These are phyloP conservation scores for Emydura subglobosa DNA, from an alignment of 2,113 vertebrate genomes.

Conservation along the genomic window DNA sequence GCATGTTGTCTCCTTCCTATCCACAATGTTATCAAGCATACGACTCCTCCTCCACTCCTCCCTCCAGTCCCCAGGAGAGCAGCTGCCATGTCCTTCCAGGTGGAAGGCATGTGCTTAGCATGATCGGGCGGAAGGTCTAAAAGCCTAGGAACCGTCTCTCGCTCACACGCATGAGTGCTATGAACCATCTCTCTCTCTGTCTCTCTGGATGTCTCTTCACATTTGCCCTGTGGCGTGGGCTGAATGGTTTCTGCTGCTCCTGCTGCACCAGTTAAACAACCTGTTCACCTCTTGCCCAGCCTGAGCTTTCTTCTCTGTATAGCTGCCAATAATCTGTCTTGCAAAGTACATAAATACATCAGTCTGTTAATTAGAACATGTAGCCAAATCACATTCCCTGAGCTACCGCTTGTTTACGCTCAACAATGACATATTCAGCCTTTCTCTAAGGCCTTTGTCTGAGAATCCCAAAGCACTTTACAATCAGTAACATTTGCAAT, in stretches of 20 bases:
- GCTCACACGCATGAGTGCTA: background rate
- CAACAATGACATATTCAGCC: background rate
- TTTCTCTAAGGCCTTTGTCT: background rate
- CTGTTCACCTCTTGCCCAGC: constrained; percentile 13
- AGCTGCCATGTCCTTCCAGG: background rate
- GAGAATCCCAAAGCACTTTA: constrained; percentile 36
- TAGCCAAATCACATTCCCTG: constrained; percentile 7
- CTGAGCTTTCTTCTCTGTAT: background rate
- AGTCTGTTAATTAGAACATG: constrained; percentile 11
- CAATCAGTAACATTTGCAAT: background rate
- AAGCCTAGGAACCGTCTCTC: background rate
- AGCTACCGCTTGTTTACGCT: constrained; percentile 34
- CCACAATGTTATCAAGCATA: background rate
- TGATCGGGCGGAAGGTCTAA: background rate
- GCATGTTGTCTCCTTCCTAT: background rate
- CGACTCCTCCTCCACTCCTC: background rate
- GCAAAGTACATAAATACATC: constrained; percentile 36
- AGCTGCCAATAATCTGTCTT: constrained; percentile 19
- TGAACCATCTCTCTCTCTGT: background rate
- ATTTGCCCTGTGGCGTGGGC: background rate
- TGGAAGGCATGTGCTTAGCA: background rate
- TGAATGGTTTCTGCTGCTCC: constrained; percentile 31
- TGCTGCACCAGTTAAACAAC: background rate
- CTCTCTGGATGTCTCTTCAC: background rate
- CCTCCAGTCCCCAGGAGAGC: background rate